Percentiles rank a stretch among this genome's conserved stretches.
phyloP scores from a whole-genome alignment of 1,140 invertebrate species.

The Drosophila orena region DNA sequence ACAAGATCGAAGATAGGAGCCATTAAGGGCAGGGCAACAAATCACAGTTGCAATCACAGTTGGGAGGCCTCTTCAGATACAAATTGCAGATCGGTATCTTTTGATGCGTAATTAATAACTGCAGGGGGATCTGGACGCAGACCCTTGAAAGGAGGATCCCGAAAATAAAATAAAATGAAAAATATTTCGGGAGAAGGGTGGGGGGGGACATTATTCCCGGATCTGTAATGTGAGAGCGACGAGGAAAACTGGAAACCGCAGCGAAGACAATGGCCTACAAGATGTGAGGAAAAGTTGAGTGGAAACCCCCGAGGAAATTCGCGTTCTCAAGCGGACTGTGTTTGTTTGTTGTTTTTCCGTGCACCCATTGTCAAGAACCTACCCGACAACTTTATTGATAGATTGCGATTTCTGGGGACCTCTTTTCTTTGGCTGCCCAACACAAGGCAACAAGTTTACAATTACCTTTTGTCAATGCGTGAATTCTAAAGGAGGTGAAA shows the following conservation, averaged over 20 bases:
- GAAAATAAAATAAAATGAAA: constrained; percentile 8
- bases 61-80: constrained; percentile 19
- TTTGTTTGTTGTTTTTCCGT: constrained; percentile 40
- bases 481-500: constrained; percentile 26
- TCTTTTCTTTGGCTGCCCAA: constrained; percentile 8
- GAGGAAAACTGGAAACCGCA: constrained; percentile 69
- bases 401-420: constrained; percentile 67
- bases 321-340: constrained; percentile 7
- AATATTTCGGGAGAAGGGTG: background rate
- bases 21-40: constrained; percentile 61
- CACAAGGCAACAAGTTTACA: constrained; percentile 61
- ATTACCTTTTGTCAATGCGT: constrained; percentile 64
- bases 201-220: constrained; percentile 9
- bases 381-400: constrained; percentile 73
- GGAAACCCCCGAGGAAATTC: constrained; percentile 64
- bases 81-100: constrained; percentile 78
- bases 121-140: constrained; percentile 31
- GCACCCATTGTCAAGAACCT: constrained; percentile 34
- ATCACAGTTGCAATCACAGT: constrained; percentile 45
- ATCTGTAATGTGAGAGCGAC: constrained; percentile 59
- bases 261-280: constrained; percentile 41
- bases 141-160: constrained; percentile 21
- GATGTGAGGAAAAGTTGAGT: constrained; percentile 69
- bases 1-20: constrained; percentile 65
- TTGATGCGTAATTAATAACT: constrained; percentile 79